phyloP scores from a whole-genome alignment of 1,140 invertebrate genomes.

The Drosophila repleta region DNA sequence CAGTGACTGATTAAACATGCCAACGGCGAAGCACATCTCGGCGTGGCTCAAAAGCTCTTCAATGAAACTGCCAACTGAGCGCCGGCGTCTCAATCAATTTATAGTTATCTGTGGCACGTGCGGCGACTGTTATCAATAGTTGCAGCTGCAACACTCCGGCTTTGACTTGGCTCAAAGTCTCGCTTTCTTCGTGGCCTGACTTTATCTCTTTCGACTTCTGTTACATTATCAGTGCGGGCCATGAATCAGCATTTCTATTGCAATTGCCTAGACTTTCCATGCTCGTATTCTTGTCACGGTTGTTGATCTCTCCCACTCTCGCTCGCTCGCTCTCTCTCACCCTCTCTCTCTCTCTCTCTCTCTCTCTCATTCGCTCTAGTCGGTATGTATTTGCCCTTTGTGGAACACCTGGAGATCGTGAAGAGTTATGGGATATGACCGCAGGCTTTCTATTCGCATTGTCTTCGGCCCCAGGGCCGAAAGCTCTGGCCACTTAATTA shows the following conservation, averaged over 20 bases:
- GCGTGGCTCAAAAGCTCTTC: constrained; percentile 9
- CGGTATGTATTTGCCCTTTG: not conserved
- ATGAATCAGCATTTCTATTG: constrained; percentile 66
- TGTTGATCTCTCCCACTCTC: constrained; percentile 39
- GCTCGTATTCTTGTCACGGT: constrained; percentile 52
- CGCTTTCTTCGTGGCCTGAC: constrained; percentile 25
- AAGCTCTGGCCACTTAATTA: constrained; percentile 67
- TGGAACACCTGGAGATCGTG: constrained; percentile 43
- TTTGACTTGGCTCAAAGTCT: constrained; percentile 29
- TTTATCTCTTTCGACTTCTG: constrained; percentile 17
- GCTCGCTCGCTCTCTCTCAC: not conserved
- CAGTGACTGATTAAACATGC: constrained; percentile 40
- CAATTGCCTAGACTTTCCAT: constrained; percentile 40
- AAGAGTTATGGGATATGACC: constrained; percentile 46
- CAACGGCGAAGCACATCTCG: constrained; percentile 3
- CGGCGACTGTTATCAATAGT: constrained; percentile 21
- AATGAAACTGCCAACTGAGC: constrained; percentile 3
- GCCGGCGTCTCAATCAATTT: constrained; percentile 51
- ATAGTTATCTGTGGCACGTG: constrained; percentile 68
- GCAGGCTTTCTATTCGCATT: constrained; percentile 72
- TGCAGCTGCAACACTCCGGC: not conserved
- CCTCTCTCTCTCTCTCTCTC: not conserved
- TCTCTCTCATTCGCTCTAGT: too few species aligned
- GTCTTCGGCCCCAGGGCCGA: constrained; percentile 15
- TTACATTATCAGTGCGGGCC: constrained; percentile 45